Percentiles rank a stretch among this genome's conserved stretches.
phyloP scores from a whole-genome alignment of 2,888 invertebrate genomes.

The Heliconius cydno region DNA sequence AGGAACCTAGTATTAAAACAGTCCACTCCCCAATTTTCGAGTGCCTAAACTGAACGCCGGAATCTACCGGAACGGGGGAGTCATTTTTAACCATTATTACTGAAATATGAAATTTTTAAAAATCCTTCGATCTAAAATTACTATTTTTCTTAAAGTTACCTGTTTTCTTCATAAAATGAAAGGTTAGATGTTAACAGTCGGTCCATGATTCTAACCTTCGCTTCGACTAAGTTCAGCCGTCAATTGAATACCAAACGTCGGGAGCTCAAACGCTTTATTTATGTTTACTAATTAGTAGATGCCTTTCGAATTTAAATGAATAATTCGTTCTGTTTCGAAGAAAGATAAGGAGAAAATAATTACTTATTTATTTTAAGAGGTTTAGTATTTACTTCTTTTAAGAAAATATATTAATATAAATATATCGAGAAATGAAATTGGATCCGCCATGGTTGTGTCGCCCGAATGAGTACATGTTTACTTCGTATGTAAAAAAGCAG shows the following conservation, averaged over 20 bases:
- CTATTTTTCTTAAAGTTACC: not conserved
- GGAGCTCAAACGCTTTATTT: slow-evolving; percentile 5
- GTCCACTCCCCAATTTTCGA: too few species aligned
- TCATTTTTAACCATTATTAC: too few species aligned
- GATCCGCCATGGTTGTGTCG: too few species aligned
- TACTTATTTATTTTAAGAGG: not conserved
- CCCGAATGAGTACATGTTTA: too few species aligned
- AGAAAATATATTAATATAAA: too few species aligned
- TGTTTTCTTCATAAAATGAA: not conserved
- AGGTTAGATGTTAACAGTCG: slow-evolving; percentile 8
- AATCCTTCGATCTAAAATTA: not conserved
- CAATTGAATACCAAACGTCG: slow-evolving; percentile 23
- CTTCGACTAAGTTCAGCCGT: slow-evolving; percentile 10
- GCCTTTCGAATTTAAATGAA: slow-evolving; percentile 19
- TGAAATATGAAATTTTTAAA: not conserved
- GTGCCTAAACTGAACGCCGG: too few species aligned
- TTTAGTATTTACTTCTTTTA: too few species aligned
- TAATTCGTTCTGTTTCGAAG: not conserved
- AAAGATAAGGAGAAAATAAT: not conserved
- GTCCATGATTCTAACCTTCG: slow-evolving; percentile 9
- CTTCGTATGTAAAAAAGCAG: too few species aligned
- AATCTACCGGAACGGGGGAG: too few species aligned
- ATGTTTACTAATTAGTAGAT: slow-evolving; percentile 23
- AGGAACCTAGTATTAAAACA: too few species aligned
- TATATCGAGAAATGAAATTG: too few species aligned